Evolutionary conservation across 2,113 vertebrate species (phyloP).

Genomic region (Rhabdornis inornatus): DNA sequence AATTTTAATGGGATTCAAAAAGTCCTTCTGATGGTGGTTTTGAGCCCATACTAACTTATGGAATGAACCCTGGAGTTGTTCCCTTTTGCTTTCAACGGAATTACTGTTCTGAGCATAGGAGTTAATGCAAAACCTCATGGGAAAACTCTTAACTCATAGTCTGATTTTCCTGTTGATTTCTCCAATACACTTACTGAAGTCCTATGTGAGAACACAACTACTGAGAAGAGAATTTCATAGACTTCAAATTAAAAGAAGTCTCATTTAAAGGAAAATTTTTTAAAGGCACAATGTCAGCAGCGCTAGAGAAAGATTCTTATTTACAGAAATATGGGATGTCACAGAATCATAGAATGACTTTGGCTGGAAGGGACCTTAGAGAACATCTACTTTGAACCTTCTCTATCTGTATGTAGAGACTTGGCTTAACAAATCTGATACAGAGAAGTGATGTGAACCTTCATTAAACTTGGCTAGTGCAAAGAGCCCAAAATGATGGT

Average conservation of each 20-base stretch:
- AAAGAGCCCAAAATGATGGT: neutral
- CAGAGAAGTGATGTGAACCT: neutral
- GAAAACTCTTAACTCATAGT: neutral
- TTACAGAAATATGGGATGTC: neutral
- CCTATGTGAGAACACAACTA: neutral
- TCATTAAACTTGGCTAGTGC: neutral
- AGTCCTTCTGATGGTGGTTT: neutral
- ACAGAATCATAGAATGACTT: neutral
- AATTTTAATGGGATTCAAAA: neutral
- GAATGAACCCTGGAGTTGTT: neutral
- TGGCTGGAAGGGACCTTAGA: neutral
- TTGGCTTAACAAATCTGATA: neutral
- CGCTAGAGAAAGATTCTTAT: neutral
- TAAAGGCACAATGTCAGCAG: neutral
- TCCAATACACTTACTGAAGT: neutral
- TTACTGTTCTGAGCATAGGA: neutral
- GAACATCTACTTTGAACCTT: rapidly evolving
- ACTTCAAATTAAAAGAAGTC: neutral
- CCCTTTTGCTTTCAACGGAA: neutral
- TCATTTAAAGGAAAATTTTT: neutral
- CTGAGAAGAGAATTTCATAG: neutral
- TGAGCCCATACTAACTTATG: neutral
- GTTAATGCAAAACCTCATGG: neutral
- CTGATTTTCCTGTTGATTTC: neutral
- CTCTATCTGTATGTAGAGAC: neutral